Conservation (phyloP, 92 coral and sea anemone genomes). For the Siderastrea radians region DNA sequence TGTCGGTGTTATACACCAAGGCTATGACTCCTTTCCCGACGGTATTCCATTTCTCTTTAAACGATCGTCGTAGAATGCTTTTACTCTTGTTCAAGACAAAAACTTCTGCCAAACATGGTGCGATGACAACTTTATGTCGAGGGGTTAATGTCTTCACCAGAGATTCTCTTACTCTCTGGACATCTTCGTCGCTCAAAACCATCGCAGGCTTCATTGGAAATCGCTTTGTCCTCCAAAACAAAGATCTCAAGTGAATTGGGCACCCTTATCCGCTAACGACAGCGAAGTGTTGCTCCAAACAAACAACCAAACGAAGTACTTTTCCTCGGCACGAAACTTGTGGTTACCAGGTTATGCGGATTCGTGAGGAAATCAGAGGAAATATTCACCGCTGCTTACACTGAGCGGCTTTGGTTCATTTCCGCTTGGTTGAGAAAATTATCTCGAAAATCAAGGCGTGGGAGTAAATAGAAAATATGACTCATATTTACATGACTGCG, state of each 20-base stretch:
- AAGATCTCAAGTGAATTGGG: conserved; percentile 26
- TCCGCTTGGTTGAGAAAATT: conserved; percentile 55
- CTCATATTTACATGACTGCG: conserved; percentile 41
- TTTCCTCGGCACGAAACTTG: neutral
- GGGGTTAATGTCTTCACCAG: conserved; percentile 75
- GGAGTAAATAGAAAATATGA: conserved; percentile 31
- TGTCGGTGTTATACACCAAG: conserved; percentile 83
- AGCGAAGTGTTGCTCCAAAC: conserved; percentile 26
- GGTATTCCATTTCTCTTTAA: conserved; percentile 84
- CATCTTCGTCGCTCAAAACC: conserved; percentile 85
- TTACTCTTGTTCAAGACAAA: conserved; percentile 76
- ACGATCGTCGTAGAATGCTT: conserved; percentile 76
- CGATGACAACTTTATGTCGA: conserved; percentile 85
- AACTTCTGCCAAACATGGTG: conserved; percentile 89
- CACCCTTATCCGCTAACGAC: neutral
- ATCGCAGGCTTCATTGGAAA: conserved; percentile 75
- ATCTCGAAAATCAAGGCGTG: conserved; percentile 57
- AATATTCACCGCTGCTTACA: neutral
- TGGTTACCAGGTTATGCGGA: neutral
- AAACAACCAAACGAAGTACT: conserved; percentile 28
- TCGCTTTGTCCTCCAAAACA: conserved; percentile 26
- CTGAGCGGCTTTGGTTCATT: conserved; percentile 35
- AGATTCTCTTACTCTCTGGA: conserved; percentile 71
- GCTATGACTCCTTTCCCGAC: conserved; percentile 83
- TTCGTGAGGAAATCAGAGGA: neutral